Evolutionary conservation across 2,113 vertebrate genomes (phyloP).

Genomic region (Corapipo altera): DNA sequence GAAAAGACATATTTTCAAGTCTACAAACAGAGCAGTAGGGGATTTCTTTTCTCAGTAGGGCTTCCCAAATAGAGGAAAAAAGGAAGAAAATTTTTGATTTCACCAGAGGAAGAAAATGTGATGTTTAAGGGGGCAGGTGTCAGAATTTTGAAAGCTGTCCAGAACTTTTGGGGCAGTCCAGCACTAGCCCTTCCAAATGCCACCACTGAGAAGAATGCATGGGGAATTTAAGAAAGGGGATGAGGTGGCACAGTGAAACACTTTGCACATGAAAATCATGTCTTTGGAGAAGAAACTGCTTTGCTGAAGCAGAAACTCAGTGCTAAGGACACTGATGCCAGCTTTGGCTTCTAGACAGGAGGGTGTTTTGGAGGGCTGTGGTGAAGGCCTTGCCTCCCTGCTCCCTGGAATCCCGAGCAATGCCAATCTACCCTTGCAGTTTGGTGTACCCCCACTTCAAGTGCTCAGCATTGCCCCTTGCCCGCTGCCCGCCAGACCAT

Average conservation of each 20-base stretch:
- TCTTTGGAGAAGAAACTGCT: neutral
- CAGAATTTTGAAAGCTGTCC: neutral
- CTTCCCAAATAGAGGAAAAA: neutral
- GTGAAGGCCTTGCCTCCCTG: fast-evolving
- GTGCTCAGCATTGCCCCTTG: neutral
- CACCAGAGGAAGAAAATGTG: neutral
- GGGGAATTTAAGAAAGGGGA: neutral
- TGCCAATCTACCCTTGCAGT: neutral
- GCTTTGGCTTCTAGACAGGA: neutral
- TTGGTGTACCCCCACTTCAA: neutral
- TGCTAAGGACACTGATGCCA: neutral
- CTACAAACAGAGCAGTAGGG: neutral
- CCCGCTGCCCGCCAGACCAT: neutral
- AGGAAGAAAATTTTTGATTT: neutral
- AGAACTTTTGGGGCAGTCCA: neutral
- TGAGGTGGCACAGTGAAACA: neutral
- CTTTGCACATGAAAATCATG: neutral
- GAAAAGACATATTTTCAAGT: neutral
- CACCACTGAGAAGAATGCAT: neutral
- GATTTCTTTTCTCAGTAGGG: neutral
- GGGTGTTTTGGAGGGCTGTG: neutral
- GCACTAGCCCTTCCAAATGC: neutral
- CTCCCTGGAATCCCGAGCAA: fast-evolving
- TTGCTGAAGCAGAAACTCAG: neutral
- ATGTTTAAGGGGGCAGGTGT: neutral